Evolutionary conservation across 2,888 invertebrate genomes (phyloP).

Genomic region (Hermodice carunculata): DNA sequence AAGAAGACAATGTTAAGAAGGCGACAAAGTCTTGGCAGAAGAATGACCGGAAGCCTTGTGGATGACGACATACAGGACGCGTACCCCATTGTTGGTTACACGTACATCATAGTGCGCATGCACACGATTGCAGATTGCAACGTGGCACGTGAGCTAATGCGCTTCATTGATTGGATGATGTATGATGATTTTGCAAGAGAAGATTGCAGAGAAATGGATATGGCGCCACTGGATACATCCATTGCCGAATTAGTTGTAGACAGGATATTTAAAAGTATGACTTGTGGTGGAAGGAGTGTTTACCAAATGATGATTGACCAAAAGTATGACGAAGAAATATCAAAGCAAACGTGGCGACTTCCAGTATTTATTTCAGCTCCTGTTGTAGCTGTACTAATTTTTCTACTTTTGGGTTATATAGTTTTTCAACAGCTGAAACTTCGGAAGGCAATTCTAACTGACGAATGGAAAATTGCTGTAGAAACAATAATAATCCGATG

Average conservation of each 20-base stretch:
- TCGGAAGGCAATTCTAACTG: conserved; percentile 23
- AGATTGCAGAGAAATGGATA: conserved; percentile 10
- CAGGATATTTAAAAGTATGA: conserved; percentile 46
- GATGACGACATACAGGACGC: conserved; percentile 35
- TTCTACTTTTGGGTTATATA: conserved; percentile 44
- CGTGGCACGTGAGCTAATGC: conserved; percentile 53
- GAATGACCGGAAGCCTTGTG: conserved; percentile 38
- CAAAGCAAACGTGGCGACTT: conserved; percentile 45
- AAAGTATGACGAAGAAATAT: conserved; percentile 37
- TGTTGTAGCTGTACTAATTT: conserved; percentile 34
- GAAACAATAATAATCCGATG: conserved; percentile 5
- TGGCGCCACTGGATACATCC: conserved; percentile 48
- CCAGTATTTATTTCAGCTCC: conserved; percentile 45
- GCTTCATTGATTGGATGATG: conserved; percentile 59
- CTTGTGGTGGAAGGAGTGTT: conserved; percentile 46
- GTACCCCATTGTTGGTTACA: conserved; percentile 61
- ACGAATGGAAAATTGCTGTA: conserved; percentile 33
- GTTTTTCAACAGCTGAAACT: conserved; percentile 40
- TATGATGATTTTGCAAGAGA: conserved; percentile 11
- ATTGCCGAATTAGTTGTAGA: conserved; percentile 37
- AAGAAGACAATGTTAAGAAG: not conserved
- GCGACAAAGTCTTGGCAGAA: not conserved
- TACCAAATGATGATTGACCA: conserved; percentile 44
- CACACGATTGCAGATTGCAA: conserved; percentile 47
- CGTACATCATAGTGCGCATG: conserved; percentile 54